phyloP scores from a whole-genome alignment of 2,888 invertebrate genomes.

The Xylota sylvarum region DNA sequence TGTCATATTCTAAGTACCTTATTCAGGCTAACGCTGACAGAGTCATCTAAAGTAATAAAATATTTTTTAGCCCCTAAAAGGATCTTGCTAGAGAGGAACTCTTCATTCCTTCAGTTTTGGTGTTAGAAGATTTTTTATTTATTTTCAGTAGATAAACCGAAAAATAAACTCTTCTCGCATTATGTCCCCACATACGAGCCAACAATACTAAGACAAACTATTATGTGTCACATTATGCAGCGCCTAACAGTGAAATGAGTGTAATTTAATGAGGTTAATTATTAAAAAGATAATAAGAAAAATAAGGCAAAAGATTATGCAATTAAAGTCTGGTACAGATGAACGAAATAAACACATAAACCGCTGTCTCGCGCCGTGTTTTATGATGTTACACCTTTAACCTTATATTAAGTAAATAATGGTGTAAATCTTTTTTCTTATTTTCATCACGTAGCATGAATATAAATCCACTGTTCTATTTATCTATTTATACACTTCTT shows the following conservation, averaged over 20 bases:
- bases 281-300: not conserved
- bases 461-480: not conserved
- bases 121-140: too few species aligned
- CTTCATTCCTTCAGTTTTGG: too few species aligned
- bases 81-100: too few species aligned
- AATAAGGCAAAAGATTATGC: not conserved
- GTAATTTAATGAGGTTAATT: constrained; percentile 5
- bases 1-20: too few species aligned
- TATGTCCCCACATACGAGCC: too few species aligned
- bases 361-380: not conserved
- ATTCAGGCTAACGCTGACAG: too few species aligned
- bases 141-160: too few species aligned
- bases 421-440: not conserved
- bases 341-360: not conserved
- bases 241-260: not conserved
- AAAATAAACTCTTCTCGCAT: not conserved
- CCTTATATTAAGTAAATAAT: constrained; percentile 16
- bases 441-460: too few species aligned
- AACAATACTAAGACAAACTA: not conserved
- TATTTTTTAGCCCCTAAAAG: too few species aligned
- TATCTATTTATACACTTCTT: too few species aligned
- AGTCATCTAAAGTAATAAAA: too few species aligned
- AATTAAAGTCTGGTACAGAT: not conserved
- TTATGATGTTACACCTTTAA: constrained; percentile 5
- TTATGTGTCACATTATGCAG: not conserved